Percentiles rank a stretch among this genome's conserved stretches.
These are phyloP conservation scores for Poecilia wingei DNA, from an alignment of 2,797 vertebrate species.

Conservation along the genomic window DNA sequence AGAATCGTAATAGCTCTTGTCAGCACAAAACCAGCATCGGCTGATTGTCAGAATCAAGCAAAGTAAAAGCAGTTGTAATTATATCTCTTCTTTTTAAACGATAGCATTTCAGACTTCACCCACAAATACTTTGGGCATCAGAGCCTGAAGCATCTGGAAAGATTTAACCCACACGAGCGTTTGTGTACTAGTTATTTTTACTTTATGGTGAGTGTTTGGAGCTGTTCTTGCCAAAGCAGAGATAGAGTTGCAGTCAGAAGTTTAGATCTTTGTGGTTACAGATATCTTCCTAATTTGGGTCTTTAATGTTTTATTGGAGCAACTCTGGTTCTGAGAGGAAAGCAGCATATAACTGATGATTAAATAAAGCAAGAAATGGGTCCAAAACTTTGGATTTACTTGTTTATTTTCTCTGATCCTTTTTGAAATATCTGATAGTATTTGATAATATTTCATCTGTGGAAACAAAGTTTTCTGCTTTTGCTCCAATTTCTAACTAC, in stretches of 20 bases:
- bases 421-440: not conserved
- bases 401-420: not conserved
- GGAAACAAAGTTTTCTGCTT: not conserved
- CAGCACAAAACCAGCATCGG: constrained; percentile 26
- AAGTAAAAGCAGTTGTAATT: constrained; percentile 40
- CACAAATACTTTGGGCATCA: constrained; percentile 22
- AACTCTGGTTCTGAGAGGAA: not conserved
- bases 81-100: constrained; percentile 47
- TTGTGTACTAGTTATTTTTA: constrained; percentile 36
- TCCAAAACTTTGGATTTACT: not conserved
- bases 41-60: constrained; percentile 42
- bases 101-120: constrained; percentile 33
- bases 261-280: constrained; percentile 17
- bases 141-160: constrained; percentile 54
- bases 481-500: not conserved
- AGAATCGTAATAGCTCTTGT: constrained; percentile 21
- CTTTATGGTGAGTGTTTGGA: constrained; percentile 29
- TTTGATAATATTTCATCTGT: not conserved
- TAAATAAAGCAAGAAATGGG: not conserved
- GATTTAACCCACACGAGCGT: constrained; percentile 39
- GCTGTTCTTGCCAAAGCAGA: constrained; percentile 13
- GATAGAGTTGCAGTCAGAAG: constrained; percentile 3
- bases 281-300: constrained; percentile 2
- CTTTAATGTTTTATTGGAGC: constrained; percentile 9
- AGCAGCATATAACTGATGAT: not conserved